A percentile compares a stretch with the other conserved stretches of the same genome.
These are phyloP conservation scores for Morus bassanus DNA, from an alignment of 2,797 vertebrate species.

Conservation along the genomic window DNA sequence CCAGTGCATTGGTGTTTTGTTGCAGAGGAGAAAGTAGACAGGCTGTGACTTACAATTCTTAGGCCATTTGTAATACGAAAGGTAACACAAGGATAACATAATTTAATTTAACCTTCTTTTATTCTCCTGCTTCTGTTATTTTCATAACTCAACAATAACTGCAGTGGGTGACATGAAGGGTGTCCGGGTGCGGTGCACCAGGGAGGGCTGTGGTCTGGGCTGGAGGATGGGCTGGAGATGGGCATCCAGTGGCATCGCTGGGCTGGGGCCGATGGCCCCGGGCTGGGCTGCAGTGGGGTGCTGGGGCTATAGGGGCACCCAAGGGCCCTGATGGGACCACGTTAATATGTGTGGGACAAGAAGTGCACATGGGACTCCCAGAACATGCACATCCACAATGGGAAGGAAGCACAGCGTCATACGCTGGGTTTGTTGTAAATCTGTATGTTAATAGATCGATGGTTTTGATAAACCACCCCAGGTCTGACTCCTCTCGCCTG, in stretches of 20 bases:
- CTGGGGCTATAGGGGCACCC: not conserved
- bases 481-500: not conserved
- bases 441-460: not conserved
- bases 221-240: not conserved
- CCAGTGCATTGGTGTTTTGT: not conserved
- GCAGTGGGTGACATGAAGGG: not conserved
- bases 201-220: not conserved
- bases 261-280: too few relatives aligned
- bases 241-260: not conserved
- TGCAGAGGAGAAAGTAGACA: not conserved
- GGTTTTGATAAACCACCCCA: not conserved
- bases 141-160: not conserved
- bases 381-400: accelerated
- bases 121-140: not conserved
- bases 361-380: accelerated
- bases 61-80: not conserved
- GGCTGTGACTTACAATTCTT: not conserved
- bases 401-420: not conserved
- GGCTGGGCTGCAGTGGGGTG: not conserved
- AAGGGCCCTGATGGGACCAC: not conserved
- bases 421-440: accelerated
- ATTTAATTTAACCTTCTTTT: not conserved
- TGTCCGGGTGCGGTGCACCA: accelerated
- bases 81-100: not conserved
- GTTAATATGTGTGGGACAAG: not conserved